Percentiles rank a stretch among this genome's conserved stretches.
Evolutionary conservation across 1,140 invertebrate species (phyloP).

Genomic region (Meloidogyne floridensis): DNA sequence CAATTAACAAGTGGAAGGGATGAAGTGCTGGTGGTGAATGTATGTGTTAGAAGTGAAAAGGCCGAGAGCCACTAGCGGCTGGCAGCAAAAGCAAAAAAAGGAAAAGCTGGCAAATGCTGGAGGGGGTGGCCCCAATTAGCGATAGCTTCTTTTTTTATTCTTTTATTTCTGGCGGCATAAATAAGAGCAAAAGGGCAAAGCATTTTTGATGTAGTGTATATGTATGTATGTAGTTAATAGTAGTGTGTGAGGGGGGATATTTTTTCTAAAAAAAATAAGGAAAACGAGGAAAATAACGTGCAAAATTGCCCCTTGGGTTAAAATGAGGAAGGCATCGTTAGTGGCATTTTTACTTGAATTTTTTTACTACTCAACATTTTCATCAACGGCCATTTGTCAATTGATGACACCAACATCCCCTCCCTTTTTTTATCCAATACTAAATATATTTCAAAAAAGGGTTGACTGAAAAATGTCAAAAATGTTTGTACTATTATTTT

Average conservation of each 20-base stretch:
- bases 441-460: too few relatives aligned
- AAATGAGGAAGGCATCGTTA: not conserved
- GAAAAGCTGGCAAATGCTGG: not conserved
- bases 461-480: too few relatives aligned
- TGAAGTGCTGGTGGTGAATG: not conserved
- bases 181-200: not conserved
- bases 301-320: not conserved
- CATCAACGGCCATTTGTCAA: too few relatives aligned
- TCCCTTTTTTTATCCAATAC: too few relatives aligned
- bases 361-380: too few relatives aligned
- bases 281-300: too few relatives aligned
- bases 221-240: not conserved
- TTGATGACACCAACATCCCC: too few relatives aligned
- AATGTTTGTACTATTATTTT: too few relatives aligned
- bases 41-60: not conserved
- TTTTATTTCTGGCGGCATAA: not conserved
- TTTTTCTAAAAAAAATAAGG: not conserved
- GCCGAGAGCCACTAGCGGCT: not conserved
- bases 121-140: not conserved
- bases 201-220: not conserved
- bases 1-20: not conserved
- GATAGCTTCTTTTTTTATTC: not conserved
- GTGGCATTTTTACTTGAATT: not conserved
- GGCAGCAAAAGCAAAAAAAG: not conserved
- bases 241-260: not conserved